A percentile compares a stretch with the other conserved stretches of the same genome.
Conservation (phyloP, 2,113 vertebrate genomes). For the Spheniscus mendiculus region DNA sequence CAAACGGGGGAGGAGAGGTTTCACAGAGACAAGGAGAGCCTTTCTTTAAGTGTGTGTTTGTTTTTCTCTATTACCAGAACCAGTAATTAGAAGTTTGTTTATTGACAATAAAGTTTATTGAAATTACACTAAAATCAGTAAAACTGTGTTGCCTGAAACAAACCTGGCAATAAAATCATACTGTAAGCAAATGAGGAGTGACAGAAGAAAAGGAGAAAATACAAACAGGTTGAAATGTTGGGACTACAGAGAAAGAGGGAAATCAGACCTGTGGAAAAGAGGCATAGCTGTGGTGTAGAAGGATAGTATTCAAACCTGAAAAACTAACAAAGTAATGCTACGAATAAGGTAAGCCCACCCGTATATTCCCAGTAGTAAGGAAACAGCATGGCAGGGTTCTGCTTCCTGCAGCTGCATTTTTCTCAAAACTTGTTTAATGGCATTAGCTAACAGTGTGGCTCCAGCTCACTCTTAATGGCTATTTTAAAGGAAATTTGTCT, state of each 20-base stretch:
- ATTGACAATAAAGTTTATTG: background rate
- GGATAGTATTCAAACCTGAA: background rate
- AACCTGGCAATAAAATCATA: background rate
- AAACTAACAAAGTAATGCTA: background rate
- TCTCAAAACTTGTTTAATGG: background rate
- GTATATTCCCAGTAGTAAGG: background rate
- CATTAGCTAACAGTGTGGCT: background rate
- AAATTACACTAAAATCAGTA: background rate
- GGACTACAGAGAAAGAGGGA: background rate
- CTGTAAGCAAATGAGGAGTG: background rate
- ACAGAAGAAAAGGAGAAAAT: background rate
- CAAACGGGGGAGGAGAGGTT: rapidly evolving
- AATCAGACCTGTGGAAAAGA: background rate
- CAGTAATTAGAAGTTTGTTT: background rate
- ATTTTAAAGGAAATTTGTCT: background rate
- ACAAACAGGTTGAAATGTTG: background rate
- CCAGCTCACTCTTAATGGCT: background rate
- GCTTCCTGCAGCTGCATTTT: background rate
- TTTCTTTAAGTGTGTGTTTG: background rate
- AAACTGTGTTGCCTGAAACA: background rate
- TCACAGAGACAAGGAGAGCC: background rate
- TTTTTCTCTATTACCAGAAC: background rate
- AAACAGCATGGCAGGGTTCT: background rate
- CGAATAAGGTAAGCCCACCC: background rate
- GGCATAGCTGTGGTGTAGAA: background rate